Conservation (phyloP, 2,888 invertebrate species). For the Lithophane socia region DNA sequence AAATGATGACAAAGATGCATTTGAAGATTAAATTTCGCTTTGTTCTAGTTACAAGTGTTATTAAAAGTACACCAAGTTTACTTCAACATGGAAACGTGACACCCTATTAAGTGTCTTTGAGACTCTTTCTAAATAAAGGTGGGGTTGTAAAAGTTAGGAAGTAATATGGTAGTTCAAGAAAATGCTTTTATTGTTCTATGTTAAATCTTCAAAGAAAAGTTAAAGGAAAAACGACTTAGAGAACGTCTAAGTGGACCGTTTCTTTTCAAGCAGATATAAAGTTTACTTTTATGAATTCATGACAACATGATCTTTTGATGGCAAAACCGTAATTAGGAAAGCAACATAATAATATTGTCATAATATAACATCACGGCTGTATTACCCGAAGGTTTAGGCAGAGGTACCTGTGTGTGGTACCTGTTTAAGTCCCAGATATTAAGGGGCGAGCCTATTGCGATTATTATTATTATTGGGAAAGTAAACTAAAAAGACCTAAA, state of each 20-base stretch:
- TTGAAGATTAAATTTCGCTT: conserved; percentile 57
- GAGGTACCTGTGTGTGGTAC: too few species aligned
- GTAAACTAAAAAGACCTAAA: not conserved
- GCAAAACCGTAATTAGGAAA: not conserved
- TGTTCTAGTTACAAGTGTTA: conserved; percentile 28
- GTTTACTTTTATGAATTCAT: not conserved
- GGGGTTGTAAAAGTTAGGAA: conserved; percentile 11
- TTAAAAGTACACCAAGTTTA: conserved; percentile 23
- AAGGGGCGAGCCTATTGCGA: not conserved
- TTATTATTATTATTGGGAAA: not conserved
- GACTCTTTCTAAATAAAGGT: conserved; percentile 5
- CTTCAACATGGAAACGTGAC: conserved; percentile 25
- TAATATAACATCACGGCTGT: not conserved
- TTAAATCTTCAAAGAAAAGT: conserved; percentile 2
- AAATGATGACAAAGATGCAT: conserved; percentile 52
- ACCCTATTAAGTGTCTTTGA: conserved; percentile 15
- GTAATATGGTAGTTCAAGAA: conserved; percentile 11
- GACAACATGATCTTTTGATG: not conserved
- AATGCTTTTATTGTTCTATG: conserved; percentile 14
- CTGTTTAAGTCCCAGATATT: not conserved
- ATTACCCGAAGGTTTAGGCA: not conserved
- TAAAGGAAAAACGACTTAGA: not conserved
- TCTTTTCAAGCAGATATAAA: not conserved
- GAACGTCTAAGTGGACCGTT: not conserved
- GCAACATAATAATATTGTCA: not conserved